Percentiles rank a stretch among this genome's conserved stretches.
Evolutionary conservation across 2,888 invertebrate species (phyloP).

Genomic region (Pterostichus niger): DNA sequence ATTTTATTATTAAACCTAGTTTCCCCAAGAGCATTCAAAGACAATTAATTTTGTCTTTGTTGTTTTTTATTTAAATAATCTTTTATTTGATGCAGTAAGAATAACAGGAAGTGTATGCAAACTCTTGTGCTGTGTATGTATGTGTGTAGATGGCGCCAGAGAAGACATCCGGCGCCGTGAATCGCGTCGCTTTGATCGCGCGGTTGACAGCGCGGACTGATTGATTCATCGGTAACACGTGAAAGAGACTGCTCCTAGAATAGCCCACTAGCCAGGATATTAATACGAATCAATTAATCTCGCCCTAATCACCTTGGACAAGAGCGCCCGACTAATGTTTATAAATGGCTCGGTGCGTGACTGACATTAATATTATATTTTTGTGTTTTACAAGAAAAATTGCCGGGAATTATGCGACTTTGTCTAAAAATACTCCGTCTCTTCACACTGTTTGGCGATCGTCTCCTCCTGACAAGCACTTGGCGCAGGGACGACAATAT

Average conservation of each 20-base stretch:
- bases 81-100: too few relatives aligned
- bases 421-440: slow-evolving; percentile 46
- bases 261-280: slow-evolving; percentile 49
- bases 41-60: too few relatives aligned
- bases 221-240: slow-evolving; percentile 64
- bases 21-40: too few relatives aligned
- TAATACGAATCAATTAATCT: slow-evolving; percentile 66
- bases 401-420: slow-evolving; percentile 48
- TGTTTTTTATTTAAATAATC: too few relatives aligned
- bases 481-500: slow-evolving; percentile 23
- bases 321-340: slow-evolving; percentile 59
- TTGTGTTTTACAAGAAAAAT: slow-evolving; percentile 60
- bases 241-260: slow-evolving; percentile 52
- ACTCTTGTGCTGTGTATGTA: too few relatives aligned
- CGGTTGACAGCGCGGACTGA: slow-evolving; percentile 11
- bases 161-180: slow-evolving; percentile 47
- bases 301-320: slow-evolving; percentile 62
- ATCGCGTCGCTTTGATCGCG: slow-evolving; percentile 11
- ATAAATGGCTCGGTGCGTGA: slow-evolving; percentile 63
- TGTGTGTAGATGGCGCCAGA: too few relatives aligned
- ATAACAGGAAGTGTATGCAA: too few relatives aligned
- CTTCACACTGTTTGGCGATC: slow-evolving; percentile 45
- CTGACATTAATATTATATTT: slow-evolving; percentile 67
- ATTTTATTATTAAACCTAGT: too few relatives aligned
- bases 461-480: slow-evolving; percentile 15